Evolutionary conservation across 2,888 invertebrate genomes (phyloP), one percentile per base, ranked within the genome.

Genomic region (Philonicus albiceps): DNA sequence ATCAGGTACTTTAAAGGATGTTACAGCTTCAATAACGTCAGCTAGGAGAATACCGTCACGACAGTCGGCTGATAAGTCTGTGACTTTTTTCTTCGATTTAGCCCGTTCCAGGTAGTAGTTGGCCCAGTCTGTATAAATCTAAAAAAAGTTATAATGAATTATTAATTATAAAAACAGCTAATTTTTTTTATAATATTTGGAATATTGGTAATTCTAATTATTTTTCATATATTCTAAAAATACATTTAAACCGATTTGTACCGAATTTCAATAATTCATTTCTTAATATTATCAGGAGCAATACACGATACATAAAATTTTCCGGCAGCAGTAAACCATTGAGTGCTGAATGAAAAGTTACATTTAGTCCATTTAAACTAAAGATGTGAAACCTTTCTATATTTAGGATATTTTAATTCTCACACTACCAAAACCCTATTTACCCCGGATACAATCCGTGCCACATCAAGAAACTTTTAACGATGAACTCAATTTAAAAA

Each of bases 41-140:
- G 98, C 97, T 88, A 98, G 94, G 76, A 98, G 94, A 72, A 98
- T 95, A 1, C 98, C 98, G 94, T 98, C 98, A 53, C 96, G 96
- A 92, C 98, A 96, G 93, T 98, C 98, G 86, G 96, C 94, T 88
- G 98, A 98, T 88, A 98, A 94, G 91, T 97, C 97, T 43, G 94
- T 94, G 88, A 98, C 97, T 90, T 96, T 95, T 87, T 96, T 95
- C 90, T 97, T 96, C 89, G 96, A 97, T 89, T 96, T 95, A 87
- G 97, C 96, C 90, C 98, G 96, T 92, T 98, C 98, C 93, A 98
- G 93, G 93, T 98, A 98, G 91, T 98, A 98, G 93, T 98, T 98
- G 80, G 98, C 98, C 98, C 98, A 98, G 93, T 98, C 98, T 86
- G 98, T 98, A 93, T 98, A 98, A 91, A 98, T 98, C 98, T 98